Conservation (phyloP, 2,888 invertebrate genomes). For the Phaonia tiefii region DNA sequence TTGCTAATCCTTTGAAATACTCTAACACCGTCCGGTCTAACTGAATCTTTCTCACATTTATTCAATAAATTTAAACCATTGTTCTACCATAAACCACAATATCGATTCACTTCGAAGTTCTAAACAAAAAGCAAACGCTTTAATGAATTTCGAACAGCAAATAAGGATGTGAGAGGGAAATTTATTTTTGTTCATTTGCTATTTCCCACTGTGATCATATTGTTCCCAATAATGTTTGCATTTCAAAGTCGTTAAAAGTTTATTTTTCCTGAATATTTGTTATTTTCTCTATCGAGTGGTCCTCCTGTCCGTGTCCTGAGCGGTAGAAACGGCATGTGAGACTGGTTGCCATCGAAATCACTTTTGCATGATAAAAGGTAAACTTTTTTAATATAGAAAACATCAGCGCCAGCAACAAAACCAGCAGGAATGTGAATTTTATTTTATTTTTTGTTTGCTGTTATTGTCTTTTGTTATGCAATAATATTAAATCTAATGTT, state of each 20-base stretch:
- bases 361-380: not conserved
- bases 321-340: not conserved
- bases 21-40: too few relatives aligned
- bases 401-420: not conserved
- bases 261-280: constrained; percentile 3
- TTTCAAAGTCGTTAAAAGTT: constrained; percentile 28
- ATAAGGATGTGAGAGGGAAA: too few relatives aligned
- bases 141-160: not conserved
- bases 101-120: not conserved
- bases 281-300: not conserved
- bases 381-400: constrained; percentile 32
- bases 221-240: constrained; percentile 24
- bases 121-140: not conserved
- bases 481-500: constrained; percentile 26
- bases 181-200: not conserved
- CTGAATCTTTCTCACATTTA: too few relatives aligned
- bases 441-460: not conserved
- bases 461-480: not conserved
- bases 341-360: constrained; percentile 18
- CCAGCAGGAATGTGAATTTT: not conserved
- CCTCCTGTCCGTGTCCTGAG: not conserved
- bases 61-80: too few relatives aligned
- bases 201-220: constrained; percentile 17
- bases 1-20: too few relatives aligned
- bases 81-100: not conserved